These are phyloP conservation scores for Anthonomus grandis DNA, from an alignment of 1,140 invertebrate genomes.

Conservation along the genomic window DNA sequence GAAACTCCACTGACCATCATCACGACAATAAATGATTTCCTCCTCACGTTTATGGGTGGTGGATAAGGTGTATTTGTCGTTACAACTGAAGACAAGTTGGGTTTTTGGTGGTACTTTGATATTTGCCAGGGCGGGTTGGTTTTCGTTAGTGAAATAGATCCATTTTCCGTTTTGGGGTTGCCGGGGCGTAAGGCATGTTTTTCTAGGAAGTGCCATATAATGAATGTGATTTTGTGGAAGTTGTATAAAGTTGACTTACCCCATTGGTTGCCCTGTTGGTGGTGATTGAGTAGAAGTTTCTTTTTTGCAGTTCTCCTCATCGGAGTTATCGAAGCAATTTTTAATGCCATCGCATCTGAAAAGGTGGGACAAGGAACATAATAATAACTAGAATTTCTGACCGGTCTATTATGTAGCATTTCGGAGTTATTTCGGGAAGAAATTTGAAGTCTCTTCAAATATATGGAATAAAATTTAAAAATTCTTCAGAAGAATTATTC, in stretches of 20 bases:
- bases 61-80: conserved; percentile 20
- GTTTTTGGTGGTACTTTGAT: background rate
- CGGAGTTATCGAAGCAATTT: conserved; percentile 68
- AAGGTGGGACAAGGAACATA: no score
- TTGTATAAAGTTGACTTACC: no score
- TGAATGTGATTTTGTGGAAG: no score
- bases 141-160: conserved; percentile 3
- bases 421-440: no score
- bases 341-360: conserved; percentile 55
- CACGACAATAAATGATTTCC: conserved; percentile 6
- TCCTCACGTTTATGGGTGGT: background rate
- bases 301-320: conserved; percentile 54
- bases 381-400: no score
- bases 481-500: no score
- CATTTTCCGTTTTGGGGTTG: conserved; percentile 31
- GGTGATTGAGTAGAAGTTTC: no score
- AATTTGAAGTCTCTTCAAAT: no score
- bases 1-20: conserved; percentile 19
- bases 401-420: no score
- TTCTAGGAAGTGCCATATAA: background rate
- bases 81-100: conserved; percentile 14
- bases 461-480: no score
- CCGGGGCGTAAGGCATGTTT: conserved; percentile 15
- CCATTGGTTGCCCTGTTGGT: no score
- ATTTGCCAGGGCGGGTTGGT: background rate